Evolutionary conservation across 2,797 vertebrate species (phyloP).

Genomic region (Microchirus variegatus): DNA sequence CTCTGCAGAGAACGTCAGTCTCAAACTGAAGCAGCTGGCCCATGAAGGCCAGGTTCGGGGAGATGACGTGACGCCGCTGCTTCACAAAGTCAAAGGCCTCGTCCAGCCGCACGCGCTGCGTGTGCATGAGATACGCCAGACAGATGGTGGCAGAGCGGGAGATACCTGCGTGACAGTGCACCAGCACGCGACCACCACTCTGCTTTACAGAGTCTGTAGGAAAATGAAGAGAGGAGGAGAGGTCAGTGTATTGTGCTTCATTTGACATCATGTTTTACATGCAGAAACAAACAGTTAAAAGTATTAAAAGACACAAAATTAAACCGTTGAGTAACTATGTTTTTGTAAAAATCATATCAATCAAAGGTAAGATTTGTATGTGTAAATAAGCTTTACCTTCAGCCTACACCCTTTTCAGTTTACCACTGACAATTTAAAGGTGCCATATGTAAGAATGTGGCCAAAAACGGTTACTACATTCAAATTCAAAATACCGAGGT

Average conservation of each 20-base stretch:
- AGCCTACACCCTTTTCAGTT: no score
- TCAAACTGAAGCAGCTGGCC: conserved; percentile 90
- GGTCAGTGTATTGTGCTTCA: conserved; percentile 16
- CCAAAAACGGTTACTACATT: no score
- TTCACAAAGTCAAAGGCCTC: conserved; percentile 91
- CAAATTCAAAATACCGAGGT: no score
- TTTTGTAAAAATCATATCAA: no score
- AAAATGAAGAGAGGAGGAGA: conserved; percentile 25
- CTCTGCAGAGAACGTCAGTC: conserved; percentile 85
- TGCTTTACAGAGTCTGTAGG: conserved; percentile 86
- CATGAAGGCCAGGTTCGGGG: conserved; percentile 90
- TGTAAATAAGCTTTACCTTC: no score
- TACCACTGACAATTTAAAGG: no score
- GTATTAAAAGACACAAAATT: no score
- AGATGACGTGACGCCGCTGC: conserved; percentile 86
- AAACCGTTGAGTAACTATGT: no score
- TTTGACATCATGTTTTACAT: conserved; percentile 19
- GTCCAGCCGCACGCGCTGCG: conserved; percentile 82
- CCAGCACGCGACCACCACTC: conserved; percentile 85
- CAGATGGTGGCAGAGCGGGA: conserved; percentile 91
- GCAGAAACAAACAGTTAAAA: background rate
- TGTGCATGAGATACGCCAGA: conserved; percentile 89
- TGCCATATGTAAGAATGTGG: no score
- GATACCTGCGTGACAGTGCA: conserved; percentile 92
- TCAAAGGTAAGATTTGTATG: no score